Conservation (phyloP, 2,113 vertebrate species). For the Grallaria varia region DNA sequence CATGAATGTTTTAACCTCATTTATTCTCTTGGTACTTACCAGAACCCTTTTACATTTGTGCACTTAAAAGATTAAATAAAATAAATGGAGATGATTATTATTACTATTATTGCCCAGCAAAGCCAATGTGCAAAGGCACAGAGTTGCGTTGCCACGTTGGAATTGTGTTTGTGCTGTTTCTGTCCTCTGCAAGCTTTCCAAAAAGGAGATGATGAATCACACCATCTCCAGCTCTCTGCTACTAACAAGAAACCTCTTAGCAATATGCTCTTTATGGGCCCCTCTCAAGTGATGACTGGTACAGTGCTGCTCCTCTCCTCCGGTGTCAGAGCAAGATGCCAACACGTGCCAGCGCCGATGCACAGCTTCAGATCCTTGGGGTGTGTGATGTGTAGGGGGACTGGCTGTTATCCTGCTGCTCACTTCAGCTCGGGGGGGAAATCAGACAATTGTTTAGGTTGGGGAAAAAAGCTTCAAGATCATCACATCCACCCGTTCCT, state of each 20-base stretch:
- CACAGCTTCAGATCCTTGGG: not conserved
- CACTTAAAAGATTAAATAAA: constrained; percentile 68
- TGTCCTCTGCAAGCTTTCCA: not conserved
- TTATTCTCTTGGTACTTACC: constrained; percentile 58
- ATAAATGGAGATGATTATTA: constrained; percentile 31
- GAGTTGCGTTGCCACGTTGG: not conserved
- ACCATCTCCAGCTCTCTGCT: not conserved
- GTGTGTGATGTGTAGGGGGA: accelerated
- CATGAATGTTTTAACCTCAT: constrained; percentile 61
- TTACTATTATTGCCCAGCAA: constrained; percentile 6
- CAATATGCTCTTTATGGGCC: not conserved
- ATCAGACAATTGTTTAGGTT: not conserved
- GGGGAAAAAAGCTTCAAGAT: not conserved
- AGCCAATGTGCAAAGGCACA: not conserved
- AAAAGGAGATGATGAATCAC: constrained; percentile 12
- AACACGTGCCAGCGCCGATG: not conserved
- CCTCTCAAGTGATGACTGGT: not conserved
- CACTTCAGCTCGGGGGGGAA: not conserved
- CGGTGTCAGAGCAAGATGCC: not conserved
- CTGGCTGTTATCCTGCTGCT: accelerated
- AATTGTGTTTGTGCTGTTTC: not conserved
- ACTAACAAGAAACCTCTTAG: not conserved
- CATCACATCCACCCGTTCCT: accelerated
- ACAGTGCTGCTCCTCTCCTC: not conserved
- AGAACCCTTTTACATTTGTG: constrained; percentile 57